phyloP scores from a whole-genome alignment of 2,797 vertebrate genomes.

The Macrochelys suwanniensis region DNA sequence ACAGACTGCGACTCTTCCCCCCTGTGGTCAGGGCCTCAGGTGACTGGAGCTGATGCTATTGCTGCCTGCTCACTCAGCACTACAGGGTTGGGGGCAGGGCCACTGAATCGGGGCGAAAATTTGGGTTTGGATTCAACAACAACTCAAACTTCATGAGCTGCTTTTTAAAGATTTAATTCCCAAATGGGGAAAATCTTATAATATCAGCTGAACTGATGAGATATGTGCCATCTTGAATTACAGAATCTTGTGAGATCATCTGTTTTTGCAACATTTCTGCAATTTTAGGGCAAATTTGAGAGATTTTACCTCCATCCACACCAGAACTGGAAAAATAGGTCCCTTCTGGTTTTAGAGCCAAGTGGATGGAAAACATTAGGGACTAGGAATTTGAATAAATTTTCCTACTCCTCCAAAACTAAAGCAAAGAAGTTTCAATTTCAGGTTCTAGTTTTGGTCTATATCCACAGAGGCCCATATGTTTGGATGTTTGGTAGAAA shows the following conservation, averaged over 20 bases:
- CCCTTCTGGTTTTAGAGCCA: background rate
- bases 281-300: background rate
- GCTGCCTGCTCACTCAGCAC: too few relatives aligned
- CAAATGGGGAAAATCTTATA: accelerated
- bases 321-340: background rate
- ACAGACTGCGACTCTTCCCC: too few relatives aligned
- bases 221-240: background rate
- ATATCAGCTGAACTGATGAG: background rate
- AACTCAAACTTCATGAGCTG: background rate
- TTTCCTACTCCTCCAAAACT: background rate
- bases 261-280: background rate
- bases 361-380: background rate
- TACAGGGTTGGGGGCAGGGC: background rate
- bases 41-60: too few relatives aligned
- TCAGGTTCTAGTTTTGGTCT: background rate
- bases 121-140: background rate
- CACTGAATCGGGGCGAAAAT: background rate
- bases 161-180: background rate
- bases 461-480: background rate
- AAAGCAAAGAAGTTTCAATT: background rate
- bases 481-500: background rate
- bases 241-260: background rate
- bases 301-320: background rate
- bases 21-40: too few relatives aligned
- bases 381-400: background rate